Evolutionary conservation across 1,140 invertebrate species (phyloP), one percentile per base, ranked within the genome.

Genomic region (Tribolium castaneum): DNA sequence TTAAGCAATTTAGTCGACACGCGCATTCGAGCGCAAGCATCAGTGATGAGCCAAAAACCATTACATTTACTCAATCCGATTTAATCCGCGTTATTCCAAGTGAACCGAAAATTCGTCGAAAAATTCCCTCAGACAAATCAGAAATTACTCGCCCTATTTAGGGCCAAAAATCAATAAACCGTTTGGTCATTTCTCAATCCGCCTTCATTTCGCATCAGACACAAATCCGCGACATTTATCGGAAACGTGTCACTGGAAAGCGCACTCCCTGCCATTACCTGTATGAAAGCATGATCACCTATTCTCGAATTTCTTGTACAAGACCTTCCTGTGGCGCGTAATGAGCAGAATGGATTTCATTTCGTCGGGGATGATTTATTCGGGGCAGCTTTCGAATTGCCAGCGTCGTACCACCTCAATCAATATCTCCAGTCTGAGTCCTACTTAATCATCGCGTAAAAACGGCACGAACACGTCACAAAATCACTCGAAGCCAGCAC

Each of bases 231-330:
- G 59, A 39, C 3, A 59, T 66, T 35, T 66, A 66, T 66, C 6
- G 59, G 30, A 35, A 66, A 66, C 14, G 19, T 35, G 59, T 66
- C 59, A 35, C 13, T 66, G 2, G 6, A 30, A 30, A 30, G 4
- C 5, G 25, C 1, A 30, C 5, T 30, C 5, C 6, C 25, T 25
- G 25, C 10, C 49, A 80, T 82, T 79, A 84, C 83, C 82, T 83
- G 77, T 59, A 80, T 80, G 74, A 79, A 83, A 78, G 78, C 83
- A 84, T 84, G 76, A 84, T 84, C 83, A 84, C 80, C 83, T 84
- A 82, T 82, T 80, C 76, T 81, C 73, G 35, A 81, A 81, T 78
- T 81, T 83, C 70, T 80, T 78, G 19, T 77, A 79, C 49, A 83
- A 72, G 45, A 81, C 72, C 74, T 83, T 84, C 73, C 82, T 79